These are phyloP conservation scores for Gymnarchus niloticus DNA, from an alignment of 2,113 vertebrate species.

Conservation along the genomic window DNA sequence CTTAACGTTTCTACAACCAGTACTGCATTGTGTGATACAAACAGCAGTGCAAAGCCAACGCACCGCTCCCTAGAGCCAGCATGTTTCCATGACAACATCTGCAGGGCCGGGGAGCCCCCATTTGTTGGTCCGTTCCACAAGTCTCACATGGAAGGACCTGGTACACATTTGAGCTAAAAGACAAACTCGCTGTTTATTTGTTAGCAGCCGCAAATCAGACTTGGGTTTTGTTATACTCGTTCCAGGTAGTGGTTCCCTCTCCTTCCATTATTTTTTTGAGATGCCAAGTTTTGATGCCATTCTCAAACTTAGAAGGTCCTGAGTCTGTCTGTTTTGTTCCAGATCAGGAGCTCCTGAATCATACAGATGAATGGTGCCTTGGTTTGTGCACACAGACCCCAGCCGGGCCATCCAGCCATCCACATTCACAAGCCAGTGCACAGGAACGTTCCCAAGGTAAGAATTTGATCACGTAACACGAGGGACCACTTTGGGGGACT, in stretches of 20 bases:
- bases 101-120: conserved; percentile 58
- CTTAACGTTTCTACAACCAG: neutral
- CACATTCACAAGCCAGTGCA: neutral
- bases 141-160: conserved; percentile 27
- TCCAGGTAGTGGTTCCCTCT: neutral
- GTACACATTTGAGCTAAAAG: conserved; percentile 25
- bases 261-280: neutral
- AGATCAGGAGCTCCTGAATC: no score
- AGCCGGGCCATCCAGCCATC: neutral
- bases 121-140: conserved; percentile 42
- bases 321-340: neutral
- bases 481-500: neutral
- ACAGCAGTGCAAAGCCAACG: conserved; percentile 23
- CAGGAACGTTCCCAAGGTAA: no score
- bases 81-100: conserved; percentile 70
- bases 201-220: neutral
- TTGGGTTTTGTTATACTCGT: neutral
- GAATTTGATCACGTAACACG: no score
- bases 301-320: neutral
- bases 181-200: neutral
- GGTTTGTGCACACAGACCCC: neutral
- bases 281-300: neutral
- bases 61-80: conserved; percentile 48
- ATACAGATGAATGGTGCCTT: no score
- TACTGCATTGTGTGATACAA: conserved; percentile 36